Percentiles rank a stretch among this genome's conserved stretches.
These are phyloP conservation scores for Microcebus murinus DNA, from an alignment of 2,113 vertebrate genomes.

Conservation along the genomic window DNA sequence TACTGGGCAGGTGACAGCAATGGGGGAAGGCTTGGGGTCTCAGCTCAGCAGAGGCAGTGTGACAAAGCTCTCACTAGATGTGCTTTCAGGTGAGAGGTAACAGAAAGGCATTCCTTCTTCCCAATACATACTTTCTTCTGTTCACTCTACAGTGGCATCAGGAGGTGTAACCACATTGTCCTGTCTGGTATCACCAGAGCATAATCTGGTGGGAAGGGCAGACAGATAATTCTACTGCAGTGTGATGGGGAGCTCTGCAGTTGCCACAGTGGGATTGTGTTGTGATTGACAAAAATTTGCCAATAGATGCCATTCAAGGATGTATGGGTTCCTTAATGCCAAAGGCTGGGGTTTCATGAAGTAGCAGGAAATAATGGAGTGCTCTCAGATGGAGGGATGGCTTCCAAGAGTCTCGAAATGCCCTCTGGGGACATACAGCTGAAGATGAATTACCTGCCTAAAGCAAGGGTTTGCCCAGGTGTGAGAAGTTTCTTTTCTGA, in stretches of 20 bases:
- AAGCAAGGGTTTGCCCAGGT: not conserved
- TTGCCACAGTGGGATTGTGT: accelerated
- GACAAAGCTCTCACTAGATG: not conserved
- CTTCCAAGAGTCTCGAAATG: accelerated
- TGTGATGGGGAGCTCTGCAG: not conserved
- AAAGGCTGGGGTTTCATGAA: not conserved
- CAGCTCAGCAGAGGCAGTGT: not conserved
- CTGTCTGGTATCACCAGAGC: not conserved
- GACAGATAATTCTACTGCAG: not conserved
- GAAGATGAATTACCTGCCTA: not conserved
- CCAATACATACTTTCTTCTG: not conserved
- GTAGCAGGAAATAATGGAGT: not conserved
- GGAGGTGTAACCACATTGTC: not conserved
- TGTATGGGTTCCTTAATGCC: not conserved
- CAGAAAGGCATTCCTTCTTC: not conserved
- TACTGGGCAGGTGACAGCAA: not conserved
- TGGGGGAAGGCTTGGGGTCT: not conserved
- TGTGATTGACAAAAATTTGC: not conserved
- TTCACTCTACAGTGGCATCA: not conserved
- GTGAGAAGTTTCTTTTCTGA: not conserved
- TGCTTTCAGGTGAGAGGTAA: not conserved
- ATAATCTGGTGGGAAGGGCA: not conserved
- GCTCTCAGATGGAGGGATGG: not conserved
- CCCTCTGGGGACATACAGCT: no score
- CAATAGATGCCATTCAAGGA: not conserved